Conservation (phyloP, 2,113 vertebrate genomes). For the Dinomys branickii region DNA sequence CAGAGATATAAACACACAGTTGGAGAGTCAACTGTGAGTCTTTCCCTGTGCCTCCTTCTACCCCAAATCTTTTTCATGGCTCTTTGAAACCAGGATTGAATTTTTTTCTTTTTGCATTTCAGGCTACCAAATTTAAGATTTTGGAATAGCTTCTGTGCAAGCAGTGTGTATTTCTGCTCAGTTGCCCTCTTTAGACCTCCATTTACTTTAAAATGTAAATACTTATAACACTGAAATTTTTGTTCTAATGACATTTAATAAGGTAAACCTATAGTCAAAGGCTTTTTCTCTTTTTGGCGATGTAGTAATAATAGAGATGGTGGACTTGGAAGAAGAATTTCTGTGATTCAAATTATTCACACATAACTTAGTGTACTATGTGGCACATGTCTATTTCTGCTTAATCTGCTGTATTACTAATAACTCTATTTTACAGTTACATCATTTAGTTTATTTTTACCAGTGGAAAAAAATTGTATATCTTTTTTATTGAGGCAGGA, state of each 20-base stretch:
- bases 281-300: not conserved
- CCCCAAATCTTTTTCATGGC: not conserved
- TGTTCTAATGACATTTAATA: not conserved
- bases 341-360: not conserved
- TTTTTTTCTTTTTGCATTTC: conserved; percentile 11
- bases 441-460: conserved; percentile 39
- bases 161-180: no score
- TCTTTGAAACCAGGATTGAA: not conserved
- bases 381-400: not conserved
- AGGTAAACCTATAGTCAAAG: not conserved
- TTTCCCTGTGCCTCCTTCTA: not conserved
- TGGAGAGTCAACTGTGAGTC: not conserved
- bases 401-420: conserved; percentile 18
- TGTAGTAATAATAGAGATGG: not conserved
- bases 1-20: no score
- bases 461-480: conserved; percentile 22
- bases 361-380: not conserved
- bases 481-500: no score
- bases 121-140: not conserved
- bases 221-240: not conserved
- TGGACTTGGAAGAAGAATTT: not conserved
- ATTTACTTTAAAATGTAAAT: not conserved
- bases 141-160: conserved; percentile 10
- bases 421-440: not conserved
- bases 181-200: no score